Base-by-base conservation (phyloP, 92 coral and sea anemone species). In the Heteractis magnifica region DNA sequence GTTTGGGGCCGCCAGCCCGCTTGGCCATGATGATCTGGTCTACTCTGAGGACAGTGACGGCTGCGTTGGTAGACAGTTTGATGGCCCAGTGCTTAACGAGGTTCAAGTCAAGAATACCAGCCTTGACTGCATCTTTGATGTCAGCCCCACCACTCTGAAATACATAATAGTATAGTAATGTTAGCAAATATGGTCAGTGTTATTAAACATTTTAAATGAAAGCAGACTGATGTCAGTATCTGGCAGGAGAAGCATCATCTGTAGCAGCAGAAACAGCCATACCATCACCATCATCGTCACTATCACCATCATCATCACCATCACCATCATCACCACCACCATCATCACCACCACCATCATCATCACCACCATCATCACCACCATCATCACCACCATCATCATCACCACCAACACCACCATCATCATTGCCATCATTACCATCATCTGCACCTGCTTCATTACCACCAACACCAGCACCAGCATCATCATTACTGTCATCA, bases 1-100 rank as follows among this genome's bases (percentile, higher is more conserved):
- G 98, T 77, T 96, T 96, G 6, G 99, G 99, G 62, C 99, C 99
- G 56, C 98, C 99, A 0, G 99, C 99, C 3, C 90, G 98, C 78
- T 96, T 96, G 49, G 99, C 97, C 99, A 96, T 96, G 49, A 96
- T 96, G 49, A 96, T 96, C 99, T 96, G 99, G 58, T 96, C 99
- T 12, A 96, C 99, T 79, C 99, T 88, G 1, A 96, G 95, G 10
- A 96, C 91, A 11, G 99, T 92, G 3, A 90, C 90, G 60, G 98
- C 99, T 49, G 99, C 99, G 81, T 96, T 92, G 16, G 93, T 81
- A 3, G 99, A 94, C 77, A 96, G 90, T 90, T 92, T 94, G 16
- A 96, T 91, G 6, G 88, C 99, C 94, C 95, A 94, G 81, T 94
- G 86, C 59, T 96, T 96, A 4, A 94, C 94, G 18, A 90, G 88